These are phyloP conservation scores for Tyrannus savana DNA, from an alignment of 2,113 vertebrate species.

Conservation along the genomic window DNA sequence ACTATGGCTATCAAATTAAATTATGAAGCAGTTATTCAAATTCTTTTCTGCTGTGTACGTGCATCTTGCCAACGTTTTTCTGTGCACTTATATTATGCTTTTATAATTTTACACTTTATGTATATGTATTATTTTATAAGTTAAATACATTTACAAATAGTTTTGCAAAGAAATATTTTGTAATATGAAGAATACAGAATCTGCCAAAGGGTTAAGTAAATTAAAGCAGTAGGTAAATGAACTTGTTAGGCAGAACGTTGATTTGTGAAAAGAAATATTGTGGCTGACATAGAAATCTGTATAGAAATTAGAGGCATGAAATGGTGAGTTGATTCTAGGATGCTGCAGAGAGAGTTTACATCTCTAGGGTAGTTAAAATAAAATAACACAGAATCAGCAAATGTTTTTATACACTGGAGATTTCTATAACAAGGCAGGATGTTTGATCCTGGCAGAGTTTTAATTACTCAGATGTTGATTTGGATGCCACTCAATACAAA, in stretches of 20 bases:
- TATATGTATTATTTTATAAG: background rate
- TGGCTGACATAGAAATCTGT: slow-evolving; percentile 58
- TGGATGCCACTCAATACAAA: slow-evolving; percentile 63
- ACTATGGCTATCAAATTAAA: background rate
- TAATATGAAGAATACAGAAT: background rate
- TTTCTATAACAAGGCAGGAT: slow-evolving; percentile 39
- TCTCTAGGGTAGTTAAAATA: slow-evolving; percentile 40
- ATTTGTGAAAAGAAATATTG: slow-evolving; percentile 53
- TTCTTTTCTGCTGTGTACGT: background rate
- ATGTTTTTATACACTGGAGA: slow-evolving; percentile 62
- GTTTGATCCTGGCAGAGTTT: slow-evolving; percentile 77
- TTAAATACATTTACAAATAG: background rate
- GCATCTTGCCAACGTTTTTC: background rate
- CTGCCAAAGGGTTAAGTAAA: background rate
- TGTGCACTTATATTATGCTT: background rate
- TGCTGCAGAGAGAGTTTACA: background rate
- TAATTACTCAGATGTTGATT: slow-evolving; percentile 77
- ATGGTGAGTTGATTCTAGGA: slow-evolving; percentile 29
- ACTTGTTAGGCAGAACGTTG: background rate
- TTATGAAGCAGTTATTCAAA: background rate
- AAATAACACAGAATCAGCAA: slow-evolving; percentile 55
- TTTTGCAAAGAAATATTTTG: background rate
- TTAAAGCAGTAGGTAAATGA: background rate
- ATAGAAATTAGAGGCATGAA: slow-evolving; percentile 46
- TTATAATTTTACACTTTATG: background rate